phyloP scores from a whole-genome alignment of 1,140 invertebrate species.

The Diorhabda carinulata region DNA sequence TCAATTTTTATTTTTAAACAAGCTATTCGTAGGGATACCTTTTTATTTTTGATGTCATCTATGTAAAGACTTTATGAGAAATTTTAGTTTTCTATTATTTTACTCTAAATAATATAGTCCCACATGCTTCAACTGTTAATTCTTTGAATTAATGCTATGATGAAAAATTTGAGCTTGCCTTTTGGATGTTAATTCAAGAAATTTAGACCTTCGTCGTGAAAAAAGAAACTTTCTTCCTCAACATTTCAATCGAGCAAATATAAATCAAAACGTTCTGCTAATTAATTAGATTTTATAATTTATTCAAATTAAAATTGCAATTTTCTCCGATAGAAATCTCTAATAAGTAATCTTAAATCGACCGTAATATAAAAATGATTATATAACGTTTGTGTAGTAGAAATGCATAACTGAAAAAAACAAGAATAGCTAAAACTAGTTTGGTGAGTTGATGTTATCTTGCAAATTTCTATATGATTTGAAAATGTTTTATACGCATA shows the following conservation, averaged over 20 bases:
- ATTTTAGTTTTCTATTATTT: too few relatives aligned
- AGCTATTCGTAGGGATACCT: too few relatives aligned
- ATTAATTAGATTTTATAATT: slow-evolving; percentile 14
- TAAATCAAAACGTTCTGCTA: slow-evolving; percentile 7
- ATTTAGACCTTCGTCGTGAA: slow-evolving; percentile 6
- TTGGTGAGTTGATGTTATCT: slow-evolving; percentile 9
- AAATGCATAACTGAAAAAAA: slow-evolving; percentile 8
- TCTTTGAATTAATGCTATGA: too few relatives aligned
- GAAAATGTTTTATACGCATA: slow-evolving; percentile 14
- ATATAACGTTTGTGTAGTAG: slow-evolving; percentile 8
- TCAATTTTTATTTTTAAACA: too few relatives aligned
- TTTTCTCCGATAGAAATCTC: slow-evolving; percentile 15
- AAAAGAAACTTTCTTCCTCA: slow-evolving; percentile 8
- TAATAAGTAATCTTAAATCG: slow-evolving; percentile 9
- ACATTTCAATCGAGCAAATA: slow-evolving; percentile 3
- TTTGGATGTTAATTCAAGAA: neutral
- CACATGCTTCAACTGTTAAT: too few relatives aligned
- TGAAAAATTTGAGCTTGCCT: too few relatives aligned
- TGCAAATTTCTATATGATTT: slow-evolving; percentile 7
- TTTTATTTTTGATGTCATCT: too few relatives aligned
- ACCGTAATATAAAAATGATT: slow-evolving; percentile 9
- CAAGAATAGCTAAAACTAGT: slow-evolving; percentile 11
- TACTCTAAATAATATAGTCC: too few relatives aligned
- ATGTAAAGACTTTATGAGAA: too few relatives aligned
- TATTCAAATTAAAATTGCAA: slow-evolving; percentile 17